phyloP scores from a whole-genome alignment of 2,797 vertebrate species.

The Leucoraja ocellata region DNA sequence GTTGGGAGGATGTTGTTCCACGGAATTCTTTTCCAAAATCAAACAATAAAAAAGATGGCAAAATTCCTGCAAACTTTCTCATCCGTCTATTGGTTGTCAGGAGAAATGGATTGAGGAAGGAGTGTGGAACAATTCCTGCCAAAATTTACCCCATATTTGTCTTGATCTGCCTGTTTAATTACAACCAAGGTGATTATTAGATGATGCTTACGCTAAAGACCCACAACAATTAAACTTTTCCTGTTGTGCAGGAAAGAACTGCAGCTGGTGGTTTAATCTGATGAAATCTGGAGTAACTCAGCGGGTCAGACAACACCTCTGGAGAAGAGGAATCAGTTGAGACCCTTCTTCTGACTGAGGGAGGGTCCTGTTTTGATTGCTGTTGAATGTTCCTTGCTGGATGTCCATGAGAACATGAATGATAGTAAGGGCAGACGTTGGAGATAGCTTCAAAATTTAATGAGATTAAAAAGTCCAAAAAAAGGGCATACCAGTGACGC shows the following conservation, averaged over 20 bases:
- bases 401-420: too few relatives aligned
- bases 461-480: background rate
- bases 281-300: too few relatives aligned
- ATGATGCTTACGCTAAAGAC: background rate
- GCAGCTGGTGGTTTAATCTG: too few relatives aligned
- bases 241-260: background rate
- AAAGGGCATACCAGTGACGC: too few relatives aligned
- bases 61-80: background rate
- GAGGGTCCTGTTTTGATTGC: too few relatives aligned
- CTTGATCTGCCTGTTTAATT: background rate
- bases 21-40: background rate
- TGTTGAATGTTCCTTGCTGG: background rate
- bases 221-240: background rate
- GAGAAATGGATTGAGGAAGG: background rate
- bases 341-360: too few relatives aligned
- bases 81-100: background rate
- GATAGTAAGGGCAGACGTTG: background rate
- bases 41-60: too few relatives aligned
- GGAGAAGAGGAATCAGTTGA: too few relatives aligned
- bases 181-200: background rate
- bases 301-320: too few relatives aligned
- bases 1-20: background rate
- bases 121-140: background rate
- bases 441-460: background rate
- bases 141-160: background rate